A percentile compares a stretch with the other conserved stretches of the same genome.
These are phyloP conservation scores for Cosmia pyralina DNA, from an alignment of 2,888 invertebrate genomes.

Conservation along the genomic window DNA sequence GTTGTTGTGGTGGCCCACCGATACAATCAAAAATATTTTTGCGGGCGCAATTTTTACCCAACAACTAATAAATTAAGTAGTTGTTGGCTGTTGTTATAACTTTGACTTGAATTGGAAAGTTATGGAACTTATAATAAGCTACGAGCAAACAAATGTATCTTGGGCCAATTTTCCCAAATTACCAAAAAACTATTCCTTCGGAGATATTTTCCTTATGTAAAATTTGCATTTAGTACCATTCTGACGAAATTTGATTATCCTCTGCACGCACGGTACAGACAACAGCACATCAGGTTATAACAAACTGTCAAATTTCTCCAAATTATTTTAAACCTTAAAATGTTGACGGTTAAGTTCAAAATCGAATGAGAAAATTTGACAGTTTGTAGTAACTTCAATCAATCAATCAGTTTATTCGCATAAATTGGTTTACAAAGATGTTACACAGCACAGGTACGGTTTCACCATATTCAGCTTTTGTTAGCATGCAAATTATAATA, in stretches of 20 bases:
- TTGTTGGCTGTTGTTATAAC: not conserved
- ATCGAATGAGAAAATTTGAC: too few species aligned
- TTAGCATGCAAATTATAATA: too few species aligned
- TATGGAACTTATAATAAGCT: constrained; percentile 17
- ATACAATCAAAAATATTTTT: not conserved
- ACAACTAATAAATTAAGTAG: not conserved
- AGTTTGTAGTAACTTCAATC: too few species aligned
- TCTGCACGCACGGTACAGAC: constrained; percentile 64
- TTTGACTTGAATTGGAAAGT: constrained; percentile 18
- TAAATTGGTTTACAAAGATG: too few species aligned
- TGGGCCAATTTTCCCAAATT: constrained; percentile 53
- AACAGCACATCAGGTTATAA: too few species aligned
- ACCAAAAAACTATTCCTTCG: constrained; percentile 33
- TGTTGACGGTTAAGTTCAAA: too few species aligned
- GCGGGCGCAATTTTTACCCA: not conserved
- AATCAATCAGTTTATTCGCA: too few species aligned
- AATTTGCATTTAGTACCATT: constrained; percentile 54
- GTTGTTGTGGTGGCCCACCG: not conserved
- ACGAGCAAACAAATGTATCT: constrained; percentile 23
- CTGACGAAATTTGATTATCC: constrained; percentile 60
- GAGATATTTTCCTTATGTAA: constrained; percentile 54
- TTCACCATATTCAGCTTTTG: too few species aligned
- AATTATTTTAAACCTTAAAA: too few species aligned
- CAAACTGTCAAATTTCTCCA: too few species aligned
- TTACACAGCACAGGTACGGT: too few species aligned